Base-by-base conservation (phyloP, 2,797 vertebrate species). In the Danio kyathit region DNA sequence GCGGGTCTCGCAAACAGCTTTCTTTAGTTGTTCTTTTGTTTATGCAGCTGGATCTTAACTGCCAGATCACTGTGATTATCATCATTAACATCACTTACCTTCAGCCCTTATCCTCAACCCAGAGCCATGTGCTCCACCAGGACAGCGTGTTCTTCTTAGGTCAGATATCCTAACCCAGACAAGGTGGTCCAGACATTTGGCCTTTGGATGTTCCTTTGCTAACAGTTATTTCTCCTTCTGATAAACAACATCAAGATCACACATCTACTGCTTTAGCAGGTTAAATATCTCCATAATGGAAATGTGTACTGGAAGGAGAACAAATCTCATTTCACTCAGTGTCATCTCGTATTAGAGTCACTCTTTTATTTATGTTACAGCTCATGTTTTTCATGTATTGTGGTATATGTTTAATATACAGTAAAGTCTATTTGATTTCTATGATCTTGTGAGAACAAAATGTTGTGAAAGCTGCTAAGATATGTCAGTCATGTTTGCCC, bases 61-160 rank as follows among this genome's bases (percentile, higher is more conserved):
- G 69, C 77, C 14, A 57, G 75, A 84, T 88, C 83, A 74, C 74
- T 61, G 56, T 83, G 83, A 86, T 84, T 86, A 88, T 86, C 80
- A 76, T 83, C 81, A 87, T 87, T 86, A 88, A 75, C 87, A 87
- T 88, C 82, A 82, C 86, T 86, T 86, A 86, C 87, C 82, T 86
- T 87, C 82, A 84, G 83, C 82, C 81, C 82, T 83, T 61, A 70
- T 86, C 54, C 74, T 79, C 65, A 81, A 77, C 82, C 60, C 75
- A 65, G 84, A 86, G 83, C 66, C 75, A 81, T 70, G 81, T 85
- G 85, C 75, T 72, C 73, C 40, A 41, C 65, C 41, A 41, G 82
- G 81, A 86, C 83, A 74, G 46, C 3, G 3, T 76, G 79, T 84
- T 73, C 71, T 81, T 69, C 71, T 73, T 63, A 44, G 49, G 75